Conservation (phyloP, 2,888 invertebrate species). For the Rhingia rostrata region DNA sequence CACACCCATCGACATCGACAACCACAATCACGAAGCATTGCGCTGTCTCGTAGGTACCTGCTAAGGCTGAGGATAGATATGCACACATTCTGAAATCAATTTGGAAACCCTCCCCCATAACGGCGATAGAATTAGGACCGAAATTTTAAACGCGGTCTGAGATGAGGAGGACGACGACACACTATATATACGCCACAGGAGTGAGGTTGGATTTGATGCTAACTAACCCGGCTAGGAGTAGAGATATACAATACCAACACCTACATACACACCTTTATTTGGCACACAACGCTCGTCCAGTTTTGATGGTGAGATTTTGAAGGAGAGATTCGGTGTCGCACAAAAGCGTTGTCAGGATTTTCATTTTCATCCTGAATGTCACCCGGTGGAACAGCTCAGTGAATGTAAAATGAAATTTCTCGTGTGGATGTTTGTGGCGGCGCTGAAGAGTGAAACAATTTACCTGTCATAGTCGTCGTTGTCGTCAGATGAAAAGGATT, state of each 20-base stretch:
- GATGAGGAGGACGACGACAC: neutral
- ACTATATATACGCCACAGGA: neutral
- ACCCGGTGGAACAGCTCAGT: slow-evolving; percentile 4
- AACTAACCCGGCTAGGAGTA: slow-evolving; percentile 37
- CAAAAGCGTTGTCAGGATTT: slow-evolving; percentile 60
- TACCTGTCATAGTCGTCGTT: slow-evolving; percentile 49
- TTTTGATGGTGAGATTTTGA: slow-evolving; percentile 56
- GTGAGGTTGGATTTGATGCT: slow-evolving; percentile 21
- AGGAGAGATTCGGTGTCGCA: slow-evolving; percentile 27
- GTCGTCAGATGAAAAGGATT: slow-evolving; percentile 39
- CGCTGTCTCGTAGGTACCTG: slow-evolving; percentile 8
- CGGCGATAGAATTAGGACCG: slow-evolving; percentile 35
- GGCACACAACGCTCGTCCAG: slow-evolving; percentile 31
- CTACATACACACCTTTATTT: slow-evolving; percentile 16
- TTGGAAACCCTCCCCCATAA: slow-evolving; percentile 52
- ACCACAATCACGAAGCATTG: neutral
- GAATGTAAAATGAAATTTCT: slow-evolving; percentile 54
- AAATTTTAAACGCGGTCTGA: slow-evolving; percentile 23
- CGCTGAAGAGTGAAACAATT: slow-evolving; percentile 46
- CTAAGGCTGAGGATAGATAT: neutral
- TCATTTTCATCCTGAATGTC: slow-evolving; percentile 58
- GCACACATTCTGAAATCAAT: slow-evolving; percentile 57
- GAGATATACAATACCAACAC: slow-evolving; percentile 9
- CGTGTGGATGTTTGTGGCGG: slow-evolving; percentile 22
- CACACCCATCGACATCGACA: neutral